These are phyloP conservation scores for Vesta saturnalis DNA, from an alignment of 2,888 invertebrate genomes.

Conservation along the genomic window DNA sequence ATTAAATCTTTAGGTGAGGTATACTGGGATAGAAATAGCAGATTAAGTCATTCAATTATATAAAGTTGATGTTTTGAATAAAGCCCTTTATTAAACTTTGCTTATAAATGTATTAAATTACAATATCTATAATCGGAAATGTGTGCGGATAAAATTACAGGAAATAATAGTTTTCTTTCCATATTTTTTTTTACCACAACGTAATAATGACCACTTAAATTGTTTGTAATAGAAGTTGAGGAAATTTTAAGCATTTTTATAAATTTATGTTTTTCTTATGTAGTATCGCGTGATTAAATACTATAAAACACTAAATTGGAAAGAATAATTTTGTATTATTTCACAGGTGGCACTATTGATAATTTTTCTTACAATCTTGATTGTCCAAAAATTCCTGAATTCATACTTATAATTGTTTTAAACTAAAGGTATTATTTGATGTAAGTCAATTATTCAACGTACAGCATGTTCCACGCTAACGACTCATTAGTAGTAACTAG, in stretches of 20 bases:
- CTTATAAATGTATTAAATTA: slow-evolving; percentile 11
- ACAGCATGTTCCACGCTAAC: too few species aligned
- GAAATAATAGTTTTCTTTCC: slow-evolving; percentile 7
- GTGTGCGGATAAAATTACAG: slow-evolving; percentile 3
- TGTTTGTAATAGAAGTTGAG: not conserved
- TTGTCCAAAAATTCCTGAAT: not conserved
- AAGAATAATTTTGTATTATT: not conserved
- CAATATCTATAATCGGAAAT: slow-evolving; percentile 11
- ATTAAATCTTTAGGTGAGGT: slow-evolving; percentile 3
- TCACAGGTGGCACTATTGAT: slow-evolving; percentile 10
- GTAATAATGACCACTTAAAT: not conserved
- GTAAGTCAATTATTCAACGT: too few species aligned
- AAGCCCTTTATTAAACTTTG: slow-evolving; percentile 14
- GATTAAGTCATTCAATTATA: slow-evolving; percentile 13
- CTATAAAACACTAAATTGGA: not conserved
- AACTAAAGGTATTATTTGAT: too few species aligned
- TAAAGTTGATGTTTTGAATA: slow-evolving; percentile 9
- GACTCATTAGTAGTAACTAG: too few species aligned
- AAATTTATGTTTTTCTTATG: not conserved
- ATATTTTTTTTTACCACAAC: not conserved
- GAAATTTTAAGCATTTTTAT: not conserved
- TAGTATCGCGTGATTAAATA: not conserved
- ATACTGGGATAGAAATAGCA: slow-evolving; percentile 7
- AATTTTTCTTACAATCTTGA: slow-evolving; percentile 7
- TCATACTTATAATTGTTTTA: not conserved